Evolutionary conservation across 2,888 invertebrate genomes (phyloP).

Genomic region (Ophioninae sp.): DNA sequence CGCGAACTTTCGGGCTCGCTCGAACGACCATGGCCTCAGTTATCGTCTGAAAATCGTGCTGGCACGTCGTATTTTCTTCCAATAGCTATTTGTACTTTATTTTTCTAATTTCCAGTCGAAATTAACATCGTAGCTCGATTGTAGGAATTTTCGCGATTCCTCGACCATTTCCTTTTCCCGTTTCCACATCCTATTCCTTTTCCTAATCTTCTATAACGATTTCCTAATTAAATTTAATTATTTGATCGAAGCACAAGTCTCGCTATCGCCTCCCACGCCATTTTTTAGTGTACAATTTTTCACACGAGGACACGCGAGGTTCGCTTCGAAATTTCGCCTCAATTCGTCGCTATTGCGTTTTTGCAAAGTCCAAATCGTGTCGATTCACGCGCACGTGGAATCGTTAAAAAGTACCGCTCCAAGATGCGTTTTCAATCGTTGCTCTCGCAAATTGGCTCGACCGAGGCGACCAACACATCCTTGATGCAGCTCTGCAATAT

Average conservation of each 20-base stretch:
- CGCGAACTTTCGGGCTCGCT: constrained; percentile 40
- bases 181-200: constrained; percentile 8
- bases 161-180: constrained; percentile 14
- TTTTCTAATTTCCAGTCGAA: not conserved
- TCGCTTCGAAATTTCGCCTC: not conserved
- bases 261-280: not conserved
- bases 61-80: constrained; percentile 44
- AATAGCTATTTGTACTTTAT: constrained; percentile 10
- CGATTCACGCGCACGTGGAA: constrained; percentile 44
- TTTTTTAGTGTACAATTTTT: not conserved
- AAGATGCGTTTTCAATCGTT: constrained; percentile 60
- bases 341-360: constrained; percentile 48
- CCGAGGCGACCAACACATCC: constrained; percentile 43
- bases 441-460: constrained; percentile 40
- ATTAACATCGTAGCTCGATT: constrained; percentile 2
- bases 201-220: constrained; percentile 25
- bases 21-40: constrained; percentile 44
- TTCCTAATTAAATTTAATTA: not conserved
- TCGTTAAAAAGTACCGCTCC: constrained; percentile 42
- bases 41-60: constrained; percentile 52
- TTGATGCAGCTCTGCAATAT: constrained; percentile 53
- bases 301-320: not conserved
- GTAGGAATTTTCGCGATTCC: not conserved
- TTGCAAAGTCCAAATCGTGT: constrained; percentile 26
- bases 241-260: not conserved